Conservation (phyloP, 2,113 vertebrate species). For the Orthonyx spaldingii region DNA sequence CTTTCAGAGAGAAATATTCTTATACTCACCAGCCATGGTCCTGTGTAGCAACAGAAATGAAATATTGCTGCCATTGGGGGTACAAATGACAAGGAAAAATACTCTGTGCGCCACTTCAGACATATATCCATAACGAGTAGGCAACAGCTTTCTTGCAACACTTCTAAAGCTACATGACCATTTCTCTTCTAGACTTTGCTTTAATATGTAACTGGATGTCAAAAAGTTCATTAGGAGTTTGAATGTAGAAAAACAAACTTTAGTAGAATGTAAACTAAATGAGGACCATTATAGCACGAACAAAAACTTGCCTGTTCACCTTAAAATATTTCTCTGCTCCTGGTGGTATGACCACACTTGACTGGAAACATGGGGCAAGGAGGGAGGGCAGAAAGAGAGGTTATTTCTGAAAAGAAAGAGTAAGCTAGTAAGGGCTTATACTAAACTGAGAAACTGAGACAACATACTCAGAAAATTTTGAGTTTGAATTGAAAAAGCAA, state of each 20-base stretch:
- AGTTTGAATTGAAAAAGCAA: background rate
- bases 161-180: background rate
- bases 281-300: background rate
- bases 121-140: background rate
- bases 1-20: background rate
- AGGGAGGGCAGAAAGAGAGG: background rate
- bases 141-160: fast-evolving
- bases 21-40: background rate
- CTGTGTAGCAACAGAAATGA: background rate
- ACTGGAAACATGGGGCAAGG: background rate
- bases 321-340: background rate
- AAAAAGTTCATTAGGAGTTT: background rate
- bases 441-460: background rate
- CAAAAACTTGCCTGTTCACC: background rate
- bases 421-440: background rate
- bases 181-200: background rate
- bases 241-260: background rate
- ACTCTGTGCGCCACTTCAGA: fast-evolving
- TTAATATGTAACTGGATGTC: background rate
- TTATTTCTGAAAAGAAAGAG: background rate
- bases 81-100: background rate
- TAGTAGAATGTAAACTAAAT: background rate
- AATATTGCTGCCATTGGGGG: background rate
- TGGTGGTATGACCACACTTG: background rate
- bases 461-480: background rate